Percentiles rank a stretch among this genome's conserved stretches.
These are phyloP conservation scores for Ischnura elegans DNA, from an alignment of 2,888 invertebrate species.

Conservation along the genomic window DNA sequence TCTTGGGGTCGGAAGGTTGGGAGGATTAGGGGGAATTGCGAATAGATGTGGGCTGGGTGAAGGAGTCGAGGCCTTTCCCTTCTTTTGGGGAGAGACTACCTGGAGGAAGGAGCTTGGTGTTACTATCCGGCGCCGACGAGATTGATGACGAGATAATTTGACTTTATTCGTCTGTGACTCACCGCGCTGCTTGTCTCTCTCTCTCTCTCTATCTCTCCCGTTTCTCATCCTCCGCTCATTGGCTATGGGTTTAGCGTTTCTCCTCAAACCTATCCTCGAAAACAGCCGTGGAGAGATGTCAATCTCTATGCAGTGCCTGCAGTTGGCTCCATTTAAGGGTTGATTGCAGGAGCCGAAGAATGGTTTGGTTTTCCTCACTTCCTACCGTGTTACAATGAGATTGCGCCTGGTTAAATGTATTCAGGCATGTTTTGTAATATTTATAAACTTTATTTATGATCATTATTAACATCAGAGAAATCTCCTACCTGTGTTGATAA, in stretches of 20 bases:
- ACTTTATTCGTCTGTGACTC: constrained; percentile 48
- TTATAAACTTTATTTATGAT: no score
- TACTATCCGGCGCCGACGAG: constrained; percentile 17
- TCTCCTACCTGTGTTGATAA: no score
- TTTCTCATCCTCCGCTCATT: background rate
- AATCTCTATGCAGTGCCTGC: background rate
- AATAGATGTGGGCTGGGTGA: background rate
- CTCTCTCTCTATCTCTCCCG: background rate
- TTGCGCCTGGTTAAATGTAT: no score
- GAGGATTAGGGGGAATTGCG: constrained; percentile 4
- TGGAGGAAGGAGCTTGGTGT: background rate
- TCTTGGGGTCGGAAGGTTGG: background rate
- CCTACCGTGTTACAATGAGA: no score
- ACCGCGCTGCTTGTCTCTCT: background rate
- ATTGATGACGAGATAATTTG: constrained; percentile 61
- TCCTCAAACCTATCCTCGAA: background rate
- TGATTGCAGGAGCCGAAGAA: no score
- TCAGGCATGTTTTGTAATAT: no score
- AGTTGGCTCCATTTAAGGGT: background rate
- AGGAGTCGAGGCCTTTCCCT: background rate
- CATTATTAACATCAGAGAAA: no score
- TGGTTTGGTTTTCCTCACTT: no score
- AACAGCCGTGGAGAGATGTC: background rate
- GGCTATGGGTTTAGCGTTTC: background rate
- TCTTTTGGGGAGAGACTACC: background rate